Base-by-base conservation (phyloP, 2,888 invertebrate species). In the Lycaena phlaeas region DNA sequence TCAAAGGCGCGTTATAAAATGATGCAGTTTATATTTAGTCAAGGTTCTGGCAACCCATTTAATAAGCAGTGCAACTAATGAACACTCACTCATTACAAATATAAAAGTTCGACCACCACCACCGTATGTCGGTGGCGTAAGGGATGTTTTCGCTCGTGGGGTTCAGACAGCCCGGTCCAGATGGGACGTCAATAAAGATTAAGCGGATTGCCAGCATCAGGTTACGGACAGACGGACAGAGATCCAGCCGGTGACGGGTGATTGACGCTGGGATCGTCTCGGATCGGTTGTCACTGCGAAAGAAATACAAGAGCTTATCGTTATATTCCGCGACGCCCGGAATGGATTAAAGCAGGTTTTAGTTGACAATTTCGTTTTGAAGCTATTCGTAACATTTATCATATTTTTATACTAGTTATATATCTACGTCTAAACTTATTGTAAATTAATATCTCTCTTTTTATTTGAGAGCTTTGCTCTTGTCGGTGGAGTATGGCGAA, bases 31-130 rank as follows among this genome's bases (percentile, higher is more conserved):
- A n/a, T n/a, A n/a, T n/a, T n/a, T n/a, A n/a, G n/a, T n/a, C n/a
- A n/a, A n/a, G n/a, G n/a, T n/a, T n/a, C n/a, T n/a, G n/a, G n/a
- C 22, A 18, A 34, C 12, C 34, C 18, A 6, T 68, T 66, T 70
- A 68, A 64, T 59, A 63, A 68, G 11, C 34, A 34, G 59, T 57
- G 62, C 61, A 61, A 61, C 70, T 70, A 72, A 72, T 71, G 65
- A 71, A 67, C 65, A 46, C 38, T 44, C 49, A 41, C 40, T 51
- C 40, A 48, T 41, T 48, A 46, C 56, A 52, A 53, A 48, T 44
- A 45, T 50, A 47, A 14, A 2, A 7, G 3, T 4, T 22, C 34
- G 4, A 1, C 10, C 14, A 4, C 4, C 11, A 29, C 36, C 17
- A 25, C 43, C 46, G 36, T 59, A 44, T 42, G 6, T 2, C 40